phyloP scores from a whole-genome alignment of 2,797 vertebrate species.

The Melanogrammus aeglefinus region DNA sequence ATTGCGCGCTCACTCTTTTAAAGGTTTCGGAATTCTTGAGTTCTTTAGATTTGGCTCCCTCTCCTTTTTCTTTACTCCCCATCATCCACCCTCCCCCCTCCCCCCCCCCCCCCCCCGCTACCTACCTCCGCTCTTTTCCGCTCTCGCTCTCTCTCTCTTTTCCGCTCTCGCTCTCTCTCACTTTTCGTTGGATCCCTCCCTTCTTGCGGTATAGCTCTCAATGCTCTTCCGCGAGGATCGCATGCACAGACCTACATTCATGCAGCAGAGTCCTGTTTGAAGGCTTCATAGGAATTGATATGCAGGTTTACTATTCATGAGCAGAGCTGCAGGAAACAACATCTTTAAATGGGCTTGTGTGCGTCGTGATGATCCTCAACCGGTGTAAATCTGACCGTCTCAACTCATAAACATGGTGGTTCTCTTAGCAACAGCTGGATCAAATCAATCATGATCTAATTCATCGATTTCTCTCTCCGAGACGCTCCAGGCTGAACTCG shows the following conservation, averaged over 20 bases:
- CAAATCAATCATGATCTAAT: slow-evolving; percentile 28
- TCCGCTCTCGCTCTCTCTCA: slow-evolving; percentile 1
- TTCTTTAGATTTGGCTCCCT: slow-evolving; percentile 20
- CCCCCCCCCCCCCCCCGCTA: neutral
- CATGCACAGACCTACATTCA: neutral
- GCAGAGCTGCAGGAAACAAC: neutral
- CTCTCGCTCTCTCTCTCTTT: slow-evolving; percentile 3
- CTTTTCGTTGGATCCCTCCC: neutral
- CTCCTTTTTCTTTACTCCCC: neutral
- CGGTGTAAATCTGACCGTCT: slow-evolving; percentile 36
- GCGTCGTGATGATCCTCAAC: neutral
- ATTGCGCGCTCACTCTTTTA: slow-evolving; percentile 31
- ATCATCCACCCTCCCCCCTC: neutral
- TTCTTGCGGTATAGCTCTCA: neutral
- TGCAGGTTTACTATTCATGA: neutral
- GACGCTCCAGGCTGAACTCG: neutral
- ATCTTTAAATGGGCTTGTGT: neutral
- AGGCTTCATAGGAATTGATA: neutral
- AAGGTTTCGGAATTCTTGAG: slow-evolving; percentile 29
- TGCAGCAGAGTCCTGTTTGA: neutral
- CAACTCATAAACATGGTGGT: slow-evolving; percentile 23
- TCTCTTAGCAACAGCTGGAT: slow-evolving; percentile 24
- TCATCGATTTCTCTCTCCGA: neutral
- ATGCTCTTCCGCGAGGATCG: neutral
- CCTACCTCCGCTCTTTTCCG: neutral